Percentiles rank a stretch among this genome's conserved stretches.
These are phyloP conservation scores for Gambusia holbrooki DNA, from an alignment of 2,113 vertebrate genomes.

Conservation along the genomic window DNA sequence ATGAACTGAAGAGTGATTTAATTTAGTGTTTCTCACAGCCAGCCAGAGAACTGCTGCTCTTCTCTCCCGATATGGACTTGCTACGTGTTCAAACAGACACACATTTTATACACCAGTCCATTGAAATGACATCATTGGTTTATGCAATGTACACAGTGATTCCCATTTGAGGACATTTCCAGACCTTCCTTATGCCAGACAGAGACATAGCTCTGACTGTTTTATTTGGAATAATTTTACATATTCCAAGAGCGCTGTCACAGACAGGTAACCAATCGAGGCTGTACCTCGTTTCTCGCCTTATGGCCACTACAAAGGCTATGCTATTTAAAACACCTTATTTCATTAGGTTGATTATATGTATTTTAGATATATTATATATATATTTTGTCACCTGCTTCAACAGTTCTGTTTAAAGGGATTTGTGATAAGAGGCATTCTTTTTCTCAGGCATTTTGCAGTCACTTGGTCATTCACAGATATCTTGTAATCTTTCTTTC, in stretches of 20 bases:
- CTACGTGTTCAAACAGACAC: constrained; percentile 18
- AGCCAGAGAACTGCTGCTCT: neutral
- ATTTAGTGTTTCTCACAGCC: neutral
- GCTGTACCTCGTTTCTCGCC: too few relatives aligned
- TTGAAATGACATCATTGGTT: constrained; percentile 41
- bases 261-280: too few relatives aligned
- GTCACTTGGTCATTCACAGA: too few relatives aligned
- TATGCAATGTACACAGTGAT: constrained; percentile 32
- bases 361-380: too few relatives aligned
- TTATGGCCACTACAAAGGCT: too few relatives aligned
- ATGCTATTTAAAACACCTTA: too few relatives aligned
- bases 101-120: constrained; percentile 3
- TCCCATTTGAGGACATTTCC: constrained; percentile 26
- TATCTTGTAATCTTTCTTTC: too few relatives aligned
- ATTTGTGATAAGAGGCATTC: too few relatives aligned
- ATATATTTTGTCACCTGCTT: too few relatives aligned
- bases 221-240: neutral
- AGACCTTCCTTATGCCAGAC: neutral
- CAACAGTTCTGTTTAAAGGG: too few relatives aligned
- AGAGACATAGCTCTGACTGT: neutral
- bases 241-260: neutral
- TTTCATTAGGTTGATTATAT: too few relatives aligned
- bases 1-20: neutral
- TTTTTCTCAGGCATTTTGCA: too few relatives aligned
- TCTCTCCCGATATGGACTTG: constrained; percentile 43